Evolutionary conservation across 2,888 invertebrate species (phyloP).

Genomic region (Polydrusus tereticollis): DNA sequence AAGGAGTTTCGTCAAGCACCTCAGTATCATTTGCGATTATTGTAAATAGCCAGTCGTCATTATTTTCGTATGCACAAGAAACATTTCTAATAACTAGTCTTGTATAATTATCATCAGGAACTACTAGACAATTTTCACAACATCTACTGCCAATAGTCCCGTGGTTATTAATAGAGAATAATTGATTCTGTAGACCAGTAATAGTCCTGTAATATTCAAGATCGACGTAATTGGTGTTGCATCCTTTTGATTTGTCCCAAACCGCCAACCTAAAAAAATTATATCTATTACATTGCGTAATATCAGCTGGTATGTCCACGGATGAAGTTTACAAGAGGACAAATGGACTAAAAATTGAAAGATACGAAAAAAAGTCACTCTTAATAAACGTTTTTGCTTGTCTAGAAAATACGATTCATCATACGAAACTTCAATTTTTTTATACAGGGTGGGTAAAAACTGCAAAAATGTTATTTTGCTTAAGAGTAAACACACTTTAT

Average conservation of each 20-base stretch:
- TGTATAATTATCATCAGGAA: not conserved
- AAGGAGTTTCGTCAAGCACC: not conserved
- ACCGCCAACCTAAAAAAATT: not conserved
- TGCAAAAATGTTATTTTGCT: too few species aligned
- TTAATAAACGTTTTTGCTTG: too few species aligned
- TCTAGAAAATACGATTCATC: too few species aligned
- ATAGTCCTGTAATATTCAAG: not conserved
- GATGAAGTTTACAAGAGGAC: too few species aligned
- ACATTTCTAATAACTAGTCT: not conserved
- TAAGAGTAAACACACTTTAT: too few species aligned
- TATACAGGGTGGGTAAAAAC: too few species aligned
- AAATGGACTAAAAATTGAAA: too few species aligned
- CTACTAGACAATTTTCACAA: slow-evolving; percentile 1
- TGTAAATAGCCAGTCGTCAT: not conserved
- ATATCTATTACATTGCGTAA: not conserved
- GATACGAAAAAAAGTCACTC: too few species aligned
- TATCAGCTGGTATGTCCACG: too few species aligned
- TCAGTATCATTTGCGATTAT: not conserved
- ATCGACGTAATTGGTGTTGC: not conserved
- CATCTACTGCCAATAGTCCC: slow-evolving; percentile 2
- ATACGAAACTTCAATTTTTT: too few species aligned
- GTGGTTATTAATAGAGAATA: not conserved
- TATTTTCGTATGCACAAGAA: not conserved
- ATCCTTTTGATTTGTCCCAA: not conserved
- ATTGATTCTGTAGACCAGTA: not conserved